Percentiles rank a stretch among this genome's conserved stretches.
Evolutionary conservation across 2,113 vertebrate genomes (phyloP).

Genomic region (Ptyas mucosa): DNA sequence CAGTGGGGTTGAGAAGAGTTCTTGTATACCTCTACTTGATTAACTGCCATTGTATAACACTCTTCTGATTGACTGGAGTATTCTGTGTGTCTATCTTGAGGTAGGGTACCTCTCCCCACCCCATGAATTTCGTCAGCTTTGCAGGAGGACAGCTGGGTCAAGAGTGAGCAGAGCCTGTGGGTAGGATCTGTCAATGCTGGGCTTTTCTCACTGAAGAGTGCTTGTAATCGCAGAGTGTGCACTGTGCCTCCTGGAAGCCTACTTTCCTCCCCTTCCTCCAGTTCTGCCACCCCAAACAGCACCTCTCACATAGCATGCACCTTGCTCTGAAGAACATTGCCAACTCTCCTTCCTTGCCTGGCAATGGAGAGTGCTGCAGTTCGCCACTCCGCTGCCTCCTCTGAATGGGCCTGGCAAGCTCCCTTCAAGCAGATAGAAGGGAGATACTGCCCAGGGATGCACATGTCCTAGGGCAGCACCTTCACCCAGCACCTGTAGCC

Average conservation of each 20-base stretch:
- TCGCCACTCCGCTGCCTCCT: neutral
- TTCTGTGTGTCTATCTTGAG: neutral
- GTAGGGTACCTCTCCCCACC: neutral
- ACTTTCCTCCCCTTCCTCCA: neutral
- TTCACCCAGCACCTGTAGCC: neutral
- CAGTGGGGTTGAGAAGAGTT: neutral
- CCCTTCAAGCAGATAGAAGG: neutral
- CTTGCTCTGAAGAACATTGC: neutral
- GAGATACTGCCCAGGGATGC: neutral
- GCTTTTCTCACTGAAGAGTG: neutral
- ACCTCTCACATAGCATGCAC: neutral
- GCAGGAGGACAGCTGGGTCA: neutral
- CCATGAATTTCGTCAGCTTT: neutral
- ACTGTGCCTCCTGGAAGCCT: neutral
- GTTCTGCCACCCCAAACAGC: neutral
- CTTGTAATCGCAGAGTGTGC: neutral
- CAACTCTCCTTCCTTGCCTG: neutral
- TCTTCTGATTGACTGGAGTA: neutral
- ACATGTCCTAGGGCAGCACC: neutral
- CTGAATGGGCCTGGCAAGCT: neutral
- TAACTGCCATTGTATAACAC: neutral
- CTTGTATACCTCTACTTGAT: neutral
- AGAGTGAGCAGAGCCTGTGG: no score
- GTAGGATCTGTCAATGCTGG: no score
- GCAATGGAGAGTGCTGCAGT: neutral